A percentile compares a stretch with the other conserved stretches of the same genome.
These are phyloP conservation scores for Drosophila ambigua DNA, from an alignment of 1,140 invertebrate species.

Conservation along the genomic window DNA sequence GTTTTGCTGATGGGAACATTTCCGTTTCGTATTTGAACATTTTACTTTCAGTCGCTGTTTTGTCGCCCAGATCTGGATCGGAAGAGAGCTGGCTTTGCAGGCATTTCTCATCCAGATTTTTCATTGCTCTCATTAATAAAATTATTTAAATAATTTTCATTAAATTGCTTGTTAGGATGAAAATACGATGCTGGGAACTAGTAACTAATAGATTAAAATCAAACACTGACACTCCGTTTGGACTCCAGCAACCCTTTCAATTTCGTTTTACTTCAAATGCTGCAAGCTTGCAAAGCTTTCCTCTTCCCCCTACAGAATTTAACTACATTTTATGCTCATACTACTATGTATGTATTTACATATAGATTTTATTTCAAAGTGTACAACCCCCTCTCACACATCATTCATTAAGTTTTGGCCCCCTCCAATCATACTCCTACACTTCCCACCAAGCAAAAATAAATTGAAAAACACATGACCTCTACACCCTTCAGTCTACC, in stretches of 20 bases:
- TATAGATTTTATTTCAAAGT: slow-evolving; percentile 33
- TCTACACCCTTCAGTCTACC: slow-evolving; percentile 4
- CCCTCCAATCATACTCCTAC: neutral
- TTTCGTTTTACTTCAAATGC: neutral
- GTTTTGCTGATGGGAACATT: slow-evolving; percentile 58
- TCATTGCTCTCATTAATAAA: neutral
- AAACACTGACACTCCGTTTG: too few relatives aligned
- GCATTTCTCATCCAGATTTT: slow-evolving; percentile 53
- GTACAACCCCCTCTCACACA: slow-evolving; percentile 10
- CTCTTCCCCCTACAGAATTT: slow-evolving; percentile 34
- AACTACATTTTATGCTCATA: slow-evolving; percentile 19
- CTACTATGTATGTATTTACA: slow-evolving; percentile 38
- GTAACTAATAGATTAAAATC: too few relatives aligned
- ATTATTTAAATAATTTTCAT: neutral
- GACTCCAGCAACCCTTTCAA: neutral
- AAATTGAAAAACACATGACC: slow-evolving; percentile 58
- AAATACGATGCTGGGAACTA: too few relatives aligned
- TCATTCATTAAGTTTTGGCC: neutral
- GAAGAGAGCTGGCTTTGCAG: neutral
- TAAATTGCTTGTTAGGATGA: neutral
- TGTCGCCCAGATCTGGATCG: slow-evolving; percentile 27
- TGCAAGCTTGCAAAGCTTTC: neutral
- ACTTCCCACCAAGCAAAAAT: neutral
- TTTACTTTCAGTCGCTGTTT: slow-evolving; percentile 52
- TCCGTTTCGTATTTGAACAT: slow-evolving; percentile 75